phyloP scores from a whole-genome alignment of 2,113 vertebrate genomes.

The Garra rufa region DNA sequence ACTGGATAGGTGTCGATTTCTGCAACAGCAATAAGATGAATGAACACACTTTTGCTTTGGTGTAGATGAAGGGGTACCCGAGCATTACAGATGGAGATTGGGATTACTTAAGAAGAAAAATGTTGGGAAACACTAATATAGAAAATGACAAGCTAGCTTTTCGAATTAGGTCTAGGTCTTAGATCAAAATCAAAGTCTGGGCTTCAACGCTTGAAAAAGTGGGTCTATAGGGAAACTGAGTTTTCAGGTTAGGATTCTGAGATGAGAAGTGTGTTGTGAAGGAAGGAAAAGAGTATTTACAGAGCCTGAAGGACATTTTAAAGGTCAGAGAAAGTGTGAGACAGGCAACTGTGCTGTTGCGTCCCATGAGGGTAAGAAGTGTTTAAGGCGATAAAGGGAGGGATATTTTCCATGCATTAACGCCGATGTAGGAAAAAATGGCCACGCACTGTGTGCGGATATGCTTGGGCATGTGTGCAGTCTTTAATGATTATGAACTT shows the following conservation, averaged over 20 bases:
- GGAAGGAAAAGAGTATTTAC: conserved; percentile 28
- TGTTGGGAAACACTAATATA: background rate
- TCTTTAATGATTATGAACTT: conserved; percentile 34
- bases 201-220: background rate
- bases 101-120: background rate
- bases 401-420: background rate
- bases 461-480: background rate
- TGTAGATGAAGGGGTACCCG: background rate
- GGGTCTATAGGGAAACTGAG: conserved; percentile 35
- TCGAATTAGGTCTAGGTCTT: conserved; percentile 6
- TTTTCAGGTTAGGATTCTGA: conserved; percentile 37
- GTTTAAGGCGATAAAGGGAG: conserved; percentile 26
- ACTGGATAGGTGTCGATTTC: background rate
- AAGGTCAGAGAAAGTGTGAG: conserved; percentile 48
- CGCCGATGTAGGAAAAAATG: background rate
- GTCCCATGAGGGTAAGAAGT: conserved; percentile 20
- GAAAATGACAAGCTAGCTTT: background rate
- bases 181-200: background rate
- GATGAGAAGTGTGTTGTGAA: conserved; percentile 13
- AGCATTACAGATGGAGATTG: background rate
- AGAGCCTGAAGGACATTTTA: conserved; percentile 36
- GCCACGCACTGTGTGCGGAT: background rate
- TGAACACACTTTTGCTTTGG: background rate
- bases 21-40: background rate
- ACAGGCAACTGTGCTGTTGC: conserved; percentile 35